These are phyloP conservation scores for Tragelaphus imberbis DNA, from an alignment of 2,113 vertebrate genomes.

Conservation along the genomic window DNA sequence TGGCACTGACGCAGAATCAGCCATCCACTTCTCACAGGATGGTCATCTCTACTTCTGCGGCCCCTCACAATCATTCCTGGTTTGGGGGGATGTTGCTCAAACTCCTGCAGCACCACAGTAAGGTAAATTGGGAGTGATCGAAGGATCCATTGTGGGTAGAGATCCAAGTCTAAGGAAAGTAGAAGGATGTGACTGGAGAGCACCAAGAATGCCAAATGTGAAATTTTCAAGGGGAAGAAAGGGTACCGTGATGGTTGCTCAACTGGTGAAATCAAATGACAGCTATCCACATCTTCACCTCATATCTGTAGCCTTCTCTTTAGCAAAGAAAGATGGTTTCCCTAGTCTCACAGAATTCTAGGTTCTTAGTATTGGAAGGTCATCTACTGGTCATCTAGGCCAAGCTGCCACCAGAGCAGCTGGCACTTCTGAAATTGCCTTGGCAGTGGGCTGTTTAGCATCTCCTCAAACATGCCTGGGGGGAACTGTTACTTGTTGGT, in stretches of 20 bases:
- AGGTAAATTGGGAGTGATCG: not conserved
- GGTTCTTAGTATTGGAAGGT: not conserved
- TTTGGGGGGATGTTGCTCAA: not conserved
- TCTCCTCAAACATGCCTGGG: not conserved
- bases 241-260: fast-evolving
- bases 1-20: not conserved
- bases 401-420: not conserved
- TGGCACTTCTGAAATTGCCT: not conserved
- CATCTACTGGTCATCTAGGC: not conserved
- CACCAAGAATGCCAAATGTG: not conserved
- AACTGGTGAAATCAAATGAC: not conserved
- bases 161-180: not conserved
- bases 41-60: not conserved
- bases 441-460: not conserved
- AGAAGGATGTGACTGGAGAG: not conserved
- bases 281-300: not conserved
- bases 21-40: not conserved
- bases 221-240: not conserved
- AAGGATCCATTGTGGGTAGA: not conserved
- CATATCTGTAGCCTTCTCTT: not conserved
- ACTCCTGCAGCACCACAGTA: not conserved
- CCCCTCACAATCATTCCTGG: not conserved
- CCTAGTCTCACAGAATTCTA: not conserved
- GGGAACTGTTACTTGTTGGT: not conserved
- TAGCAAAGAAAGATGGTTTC: not conserved